Percentiles rank a stretch among this genome's conserved stretches.
Conservation (phyloP, 2,888 invertebrate genomes). For the Phengaris arion region DNA sequence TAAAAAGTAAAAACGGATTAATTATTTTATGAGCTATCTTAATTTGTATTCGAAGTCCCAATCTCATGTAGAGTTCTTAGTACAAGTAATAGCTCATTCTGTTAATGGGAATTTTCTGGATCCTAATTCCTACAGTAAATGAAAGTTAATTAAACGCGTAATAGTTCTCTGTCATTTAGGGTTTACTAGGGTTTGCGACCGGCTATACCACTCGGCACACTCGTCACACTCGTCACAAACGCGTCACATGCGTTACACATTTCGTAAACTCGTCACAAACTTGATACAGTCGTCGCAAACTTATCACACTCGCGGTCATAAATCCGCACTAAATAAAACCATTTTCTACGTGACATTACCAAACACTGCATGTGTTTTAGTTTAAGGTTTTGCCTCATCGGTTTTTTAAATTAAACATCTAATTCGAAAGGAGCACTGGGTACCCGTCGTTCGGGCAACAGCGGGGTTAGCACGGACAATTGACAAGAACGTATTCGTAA, state of each 20-base stretch:
- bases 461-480: too few species aligned
- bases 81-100: background rate
- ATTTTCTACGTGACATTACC: slow-evolving; percentile 48
- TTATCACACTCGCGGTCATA: slow-evolving; percentile 54
- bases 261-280: background rate
- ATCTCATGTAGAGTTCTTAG: background rate
- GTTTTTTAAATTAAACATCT: background rate
- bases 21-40: background rate
- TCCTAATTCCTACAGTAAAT: background rate
- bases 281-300: background rate
- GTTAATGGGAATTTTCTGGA: background rate
- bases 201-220: background rate
- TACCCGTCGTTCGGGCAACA: too few species aligned
- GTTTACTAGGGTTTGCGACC: background rate
- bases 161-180: background rate
- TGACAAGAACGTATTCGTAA: too few species aligned
- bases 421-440: too few species aligned
- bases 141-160: slow-evolving; percentile 6
- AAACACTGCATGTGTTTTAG: background rate
- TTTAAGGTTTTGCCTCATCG: background rate
- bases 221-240: background rate
- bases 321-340: slow-evolving; percentile 55
- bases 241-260: background rate
- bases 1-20: too few species aligned
- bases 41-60: background rate